Evolutionary conservation across 1,140 invertebrate genomes (phyloP).

Genomic region (Paralvinella palmiformis): DNA sequence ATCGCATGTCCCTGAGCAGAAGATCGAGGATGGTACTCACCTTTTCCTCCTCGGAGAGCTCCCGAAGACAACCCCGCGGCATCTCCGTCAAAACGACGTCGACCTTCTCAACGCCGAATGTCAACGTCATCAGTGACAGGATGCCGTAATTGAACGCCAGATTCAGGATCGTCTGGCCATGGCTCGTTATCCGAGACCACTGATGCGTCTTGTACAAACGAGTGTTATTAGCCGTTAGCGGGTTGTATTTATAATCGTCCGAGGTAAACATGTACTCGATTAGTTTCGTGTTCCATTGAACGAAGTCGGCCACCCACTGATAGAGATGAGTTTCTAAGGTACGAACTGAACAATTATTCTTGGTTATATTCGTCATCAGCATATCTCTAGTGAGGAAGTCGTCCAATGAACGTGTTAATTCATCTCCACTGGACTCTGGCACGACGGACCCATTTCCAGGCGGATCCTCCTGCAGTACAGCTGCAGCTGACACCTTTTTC

Average conservation of each 20-base stretch:
- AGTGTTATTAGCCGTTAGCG: background rate
- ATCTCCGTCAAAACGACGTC: conserved; percentile 28
- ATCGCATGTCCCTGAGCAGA: conserved; percentile 29
- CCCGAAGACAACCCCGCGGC: conserved; percentile 36
- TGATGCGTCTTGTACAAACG: conserved; percentile 2
- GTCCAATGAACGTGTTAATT: too few relatives aligned
- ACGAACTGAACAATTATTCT: too few relatives aligned
- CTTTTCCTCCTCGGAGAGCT: conserved; percentile 26
- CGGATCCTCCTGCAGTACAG: too few relatives aligned
- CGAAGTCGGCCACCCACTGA: background rate
- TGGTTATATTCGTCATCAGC: too few relatives aligned
- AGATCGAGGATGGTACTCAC: conserved; percentile 28
- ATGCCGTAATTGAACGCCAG: conserved; percentile 31
- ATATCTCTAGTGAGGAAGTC: too few relatives aligned
- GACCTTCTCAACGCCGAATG: conserved; percentile 34
- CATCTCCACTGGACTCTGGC: too few relatives aligned
- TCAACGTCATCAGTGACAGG: conserved; percentile 29
- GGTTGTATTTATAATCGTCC: background rate
- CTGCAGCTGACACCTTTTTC: too few relatives aligned
- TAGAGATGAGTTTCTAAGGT: too few relatives aligned
- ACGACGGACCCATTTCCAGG: too few relatives aligned
- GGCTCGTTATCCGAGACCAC: conserved; percentile 10
- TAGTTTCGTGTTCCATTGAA: conserved; percentile 1
- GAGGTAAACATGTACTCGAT: background rate
- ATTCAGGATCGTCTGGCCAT: conserved; percentile 28